Evolutionary conservation across 2,797 vertebrate genomes (phyloP).

Genomic region (Chloroceryle amazona): DNA sequence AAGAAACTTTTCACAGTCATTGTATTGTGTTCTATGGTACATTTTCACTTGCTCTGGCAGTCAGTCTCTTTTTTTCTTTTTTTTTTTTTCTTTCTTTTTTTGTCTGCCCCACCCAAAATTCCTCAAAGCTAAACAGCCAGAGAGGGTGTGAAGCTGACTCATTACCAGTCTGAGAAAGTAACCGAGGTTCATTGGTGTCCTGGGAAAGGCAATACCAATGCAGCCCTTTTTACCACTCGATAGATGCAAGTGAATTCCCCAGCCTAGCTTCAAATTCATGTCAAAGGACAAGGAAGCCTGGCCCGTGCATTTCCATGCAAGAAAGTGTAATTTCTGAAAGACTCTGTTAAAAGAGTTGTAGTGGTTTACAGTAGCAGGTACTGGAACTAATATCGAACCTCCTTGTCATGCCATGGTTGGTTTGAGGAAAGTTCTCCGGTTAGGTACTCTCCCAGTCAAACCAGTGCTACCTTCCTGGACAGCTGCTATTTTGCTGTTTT

Average conservation of each 20-base stretch:
- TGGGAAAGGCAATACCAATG: background rate
- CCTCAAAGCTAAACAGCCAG: background rate
- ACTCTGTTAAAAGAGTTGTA: background rate
- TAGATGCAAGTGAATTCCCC: background rate
- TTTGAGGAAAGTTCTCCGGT: background rate
- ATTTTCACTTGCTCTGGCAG: background rate
- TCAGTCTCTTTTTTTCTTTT: background rate
- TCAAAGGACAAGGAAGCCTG: background rate
- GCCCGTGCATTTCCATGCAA: background rate
- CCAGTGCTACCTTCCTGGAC: background rate
- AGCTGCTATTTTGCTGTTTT: background rate
- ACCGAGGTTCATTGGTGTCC: background rate
- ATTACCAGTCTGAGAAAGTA: background rate
- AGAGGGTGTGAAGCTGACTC: background rate
- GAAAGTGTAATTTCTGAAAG: background rate
- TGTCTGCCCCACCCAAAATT: conserved; percentile 25
- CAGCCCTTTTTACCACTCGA: background rate
- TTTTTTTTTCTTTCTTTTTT: background rate
- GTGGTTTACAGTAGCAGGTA: background rate
- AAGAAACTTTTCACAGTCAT: background rate
- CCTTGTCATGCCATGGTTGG: background rate
- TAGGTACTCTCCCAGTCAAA: background rate
- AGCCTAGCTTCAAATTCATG: background rate
- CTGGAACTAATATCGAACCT: background rate
- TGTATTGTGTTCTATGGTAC: background rate